Conservation (phyloP, 2,888 invertebrate species). For the Pterobdella sp. region DNA sequence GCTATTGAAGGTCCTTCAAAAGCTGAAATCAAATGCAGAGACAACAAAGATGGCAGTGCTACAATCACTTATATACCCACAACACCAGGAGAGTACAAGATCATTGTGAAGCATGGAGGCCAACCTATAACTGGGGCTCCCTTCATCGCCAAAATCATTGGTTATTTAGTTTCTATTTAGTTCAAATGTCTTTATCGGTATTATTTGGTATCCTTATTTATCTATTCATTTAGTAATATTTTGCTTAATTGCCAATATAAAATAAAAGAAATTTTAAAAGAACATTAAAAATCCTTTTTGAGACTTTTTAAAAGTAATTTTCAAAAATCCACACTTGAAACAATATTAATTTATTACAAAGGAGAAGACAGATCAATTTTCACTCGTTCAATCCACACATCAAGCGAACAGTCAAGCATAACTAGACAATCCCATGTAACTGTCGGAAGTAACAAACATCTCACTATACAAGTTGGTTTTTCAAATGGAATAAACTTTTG, state of each 20-base stretch:
- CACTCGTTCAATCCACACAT: slow-evolving; percentile 1
- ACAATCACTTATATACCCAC: slow-evolving; percentile 32
- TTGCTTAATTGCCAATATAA: too few relatives aligned
- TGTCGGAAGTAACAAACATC: slow-evolving; percentile 88
- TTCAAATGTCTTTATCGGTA: too few relatives aligned
- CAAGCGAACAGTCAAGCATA: slow-evolving; percentile 25
- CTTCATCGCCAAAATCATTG: slow-evolving; percentile 29
- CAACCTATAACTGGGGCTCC: slow-evolving; percentile 32
- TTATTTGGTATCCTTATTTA: neutral
- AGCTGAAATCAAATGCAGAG: slow-evolving; percentile 33
- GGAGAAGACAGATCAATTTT: slow-evolving; percentile 28
- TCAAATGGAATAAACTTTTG: neutral
- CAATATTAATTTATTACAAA: neutral
- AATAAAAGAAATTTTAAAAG: too few relatives aligned
- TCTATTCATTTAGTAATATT: neutral
- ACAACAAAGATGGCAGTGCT: slow-evolving; percentile 33
- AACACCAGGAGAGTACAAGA: slow-evolving; percentile 32
- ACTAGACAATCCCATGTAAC: slow-evolving; percentile 69
- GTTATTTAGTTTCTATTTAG: neutral
- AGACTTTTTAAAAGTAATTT: neutral
- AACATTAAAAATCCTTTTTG: too few relatives aligned
- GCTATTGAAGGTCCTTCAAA: slow-evolving; percentile 35
- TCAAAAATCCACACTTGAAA: neutral
- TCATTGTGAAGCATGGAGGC: slow-evolving; percentile 31
- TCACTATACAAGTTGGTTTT: slow-evolving; percentile 53